phyloP scores from a whole-genome alignment of 2,888 invertebrate genomes.

The Cantharis rufa region DNA sequence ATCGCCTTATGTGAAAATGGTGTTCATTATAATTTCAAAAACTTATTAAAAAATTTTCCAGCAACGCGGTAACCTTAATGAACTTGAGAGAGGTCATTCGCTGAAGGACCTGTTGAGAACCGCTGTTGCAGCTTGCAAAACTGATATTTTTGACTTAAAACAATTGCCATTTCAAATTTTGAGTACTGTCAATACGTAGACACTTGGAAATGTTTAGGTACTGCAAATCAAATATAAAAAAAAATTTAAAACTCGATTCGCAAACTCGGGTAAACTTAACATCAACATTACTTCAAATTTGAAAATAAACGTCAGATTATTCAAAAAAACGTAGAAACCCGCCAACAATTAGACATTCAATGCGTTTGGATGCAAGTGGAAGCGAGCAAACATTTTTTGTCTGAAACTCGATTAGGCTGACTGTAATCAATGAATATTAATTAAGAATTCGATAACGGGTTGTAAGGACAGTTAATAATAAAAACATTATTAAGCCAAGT shows the following conservation, averaged over 20 bases:
- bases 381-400: neutral
- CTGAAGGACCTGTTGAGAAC: neutral
- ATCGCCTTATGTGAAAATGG: too few species aligned
- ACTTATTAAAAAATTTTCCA: too few species aligned
- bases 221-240: neutral
- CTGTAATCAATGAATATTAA: neutral
- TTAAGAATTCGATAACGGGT: neutral
- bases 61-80: neutral
- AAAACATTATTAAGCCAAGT: neutral
- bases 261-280: neutral
- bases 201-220: neutral
- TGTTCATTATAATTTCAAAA: too few species aligned
- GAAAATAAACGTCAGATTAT: neutral
- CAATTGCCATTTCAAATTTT: neutral
- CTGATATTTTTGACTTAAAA: neutral
- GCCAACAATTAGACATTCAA: neutral
- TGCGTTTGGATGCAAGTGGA: neutral
- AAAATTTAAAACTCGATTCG: neutral
- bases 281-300: neutral
- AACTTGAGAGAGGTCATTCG: neutral
- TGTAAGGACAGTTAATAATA: neutral
- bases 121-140: neutral
- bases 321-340: neutral
- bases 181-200: neutral
- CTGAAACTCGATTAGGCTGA: neutral